These are phyloP conservation scores for Pecten maximus DNA, from an alignment of 2,888 invertebrate species.

Conservation along the genomic window DNA sequence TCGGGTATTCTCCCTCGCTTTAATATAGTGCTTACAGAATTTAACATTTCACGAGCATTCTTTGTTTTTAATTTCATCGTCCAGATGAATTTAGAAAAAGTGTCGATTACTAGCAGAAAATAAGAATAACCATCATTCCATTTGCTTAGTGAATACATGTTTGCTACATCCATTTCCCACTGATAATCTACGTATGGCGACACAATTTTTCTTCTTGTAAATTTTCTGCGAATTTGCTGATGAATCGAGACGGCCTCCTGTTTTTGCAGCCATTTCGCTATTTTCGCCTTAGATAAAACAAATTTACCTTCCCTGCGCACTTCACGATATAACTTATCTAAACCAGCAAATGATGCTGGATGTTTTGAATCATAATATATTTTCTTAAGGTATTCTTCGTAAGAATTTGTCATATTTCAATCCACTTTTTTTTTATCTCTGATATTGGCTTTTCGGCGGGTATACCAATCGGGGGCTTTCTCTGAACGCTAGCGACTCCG, in stretches of 20 bases:
- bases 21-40: background rate
- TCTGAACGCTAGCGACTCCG: too few species aligned
- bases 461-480: too few species aligned
- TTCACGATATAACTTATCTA: constrained; percentile 58
- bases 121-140: constrained; percentile 46
- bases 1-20: background rate
- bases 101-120: constrained; percentile 47
- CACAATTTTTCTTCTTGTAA: constrained; percentile 54
- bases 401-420: too few species aligned
- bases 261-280: constrained; percentile 59
- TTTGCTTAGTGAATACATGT: constrained; percentile 36
- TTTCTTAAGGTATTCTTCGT: too few species aligned
- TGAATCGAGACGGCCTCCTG: constrained; percentile 58
- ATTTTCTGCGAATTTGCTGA: constrained; percentile 48
- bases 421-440: too few species aligned
- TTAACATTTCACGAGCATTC: constrained; percentile 41
- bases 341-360: too few species aligned
- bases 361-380: too few species aligned
- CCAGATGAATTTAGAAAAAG: constrained; percentile 46
- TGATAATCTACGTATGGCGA: constrained; percentile 54
- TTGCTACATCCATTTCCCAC: constrained; percentile 46
- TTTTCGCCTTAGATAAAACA: constrained; percentile 50
- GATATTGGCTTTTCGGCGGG: too few species aligned
- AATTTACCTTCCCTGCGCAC: constrained; percentile 58
- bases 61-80: constrained; percentile 45